These are phyloP conservation scores for Nebria salina DNA, from an alignment of 2,888 invertebrate genomes.

Conservation along the genomic window DNA sequence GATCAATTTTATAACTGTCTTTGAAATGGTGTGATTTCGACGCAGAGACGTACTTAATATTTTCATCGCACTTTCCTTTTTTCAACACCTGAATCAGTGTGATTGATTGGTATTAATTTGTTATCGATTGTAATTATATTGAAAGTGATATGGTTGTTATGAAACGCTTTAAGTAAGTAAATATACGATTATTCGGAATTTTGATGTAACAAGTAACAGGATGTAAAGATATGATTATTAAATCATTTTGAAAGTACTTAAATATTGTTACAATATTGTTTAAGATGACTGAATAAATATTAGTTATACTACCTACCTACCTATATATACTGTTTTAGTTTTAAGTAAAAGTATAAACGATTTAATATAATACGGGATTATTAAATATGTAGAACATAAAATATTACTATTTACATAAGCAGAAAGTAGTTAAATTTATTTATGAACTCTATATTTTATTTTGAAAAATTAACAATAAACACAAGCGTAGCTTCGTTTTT, in stretches of 20 bases:
- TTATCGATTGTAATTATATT: not conserved
- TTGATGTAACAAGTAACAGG: not conserved
- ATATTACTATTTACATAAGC: no score
- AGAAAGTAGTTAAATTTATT: no score
- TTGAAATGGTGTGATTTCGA: not conserved
- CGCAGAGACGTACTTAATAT: not conserved
- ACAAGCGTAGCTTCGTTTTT: no score
- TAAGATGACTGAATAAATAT: not conserved
- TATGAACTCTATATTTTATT: no score
- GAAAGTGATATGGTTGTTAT: not conserved
- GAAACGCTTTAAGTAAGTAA: not conserved
- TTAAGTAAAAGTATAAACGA: no score
- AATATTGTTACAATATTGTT: not conserved
- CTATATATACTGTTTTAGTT: not conserved
- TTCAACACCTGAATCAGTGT: not conserved
- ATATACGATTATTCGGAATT: not conserved
- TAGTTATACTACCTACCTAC: not conserved
- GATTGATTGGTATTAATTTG: not conserved
- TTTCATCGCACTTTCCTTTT: not conserved
- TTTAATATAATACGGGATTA: no score
- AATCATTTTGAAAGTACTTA: slow-evolving; percentile 1
- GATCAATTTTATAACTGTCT: not conserved
- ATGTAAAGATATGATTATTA: not conserved
- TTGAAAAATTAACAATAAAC: no score
- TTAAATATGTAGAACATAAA: no score